Conservation (phyloP, 1,140 invertebrate species). For the Diachasma alloeum region DNA sequence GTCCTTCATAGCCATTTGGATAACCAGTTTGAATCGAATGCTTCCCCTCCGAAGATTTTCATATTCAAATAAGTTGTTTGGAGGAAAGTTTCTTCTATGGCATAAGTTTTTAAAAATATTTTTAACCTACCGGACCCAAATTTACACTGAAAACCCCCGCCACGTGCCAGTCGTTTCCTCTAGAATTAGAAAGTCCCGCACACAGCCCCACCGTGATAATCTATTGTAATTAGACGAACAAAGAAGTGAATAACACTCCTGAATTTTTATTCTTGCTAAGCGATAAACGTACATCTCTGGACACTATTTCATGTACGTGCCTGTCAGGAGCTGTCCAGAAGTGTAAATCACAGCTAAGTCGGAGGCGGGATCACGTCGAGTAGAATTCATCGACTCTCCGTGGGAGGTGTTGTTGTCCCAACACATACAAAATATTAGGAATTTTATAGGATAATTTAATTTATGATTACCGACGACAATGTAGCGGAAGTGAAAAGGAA, state of each 20-base stretch:
- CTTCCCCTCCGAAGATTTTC: no score
- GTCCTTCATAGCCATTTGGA: neutral
- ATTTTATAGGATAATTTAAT: no score
- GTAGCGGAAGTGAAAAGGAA: no score
- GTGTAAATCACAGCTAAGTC: constrained; percentile 1
- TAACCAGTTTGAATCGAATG: no score
- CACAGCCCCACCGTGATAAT: constrained; percentile 5
- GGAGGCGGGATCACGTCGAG: neutral
- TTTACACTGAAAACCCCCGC: neutral
- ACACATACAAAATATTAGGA: neutral
- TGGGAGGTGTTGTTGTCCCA: neutral
- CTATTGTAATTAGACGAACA: constrained; percentile 19
- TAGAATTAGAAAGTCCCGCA: constrained; percentile 4
- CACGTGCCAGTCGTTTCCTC: neutral
- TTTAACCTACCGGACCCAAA: neutral
- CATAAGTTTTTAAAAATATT: neutral
- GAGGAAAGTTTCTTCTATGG: neutral
- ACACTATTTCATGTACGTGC: neutral
- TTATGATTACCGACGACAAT: no score
- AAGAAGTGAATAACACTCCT: neutral
- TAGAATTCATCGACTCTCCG: neutral
- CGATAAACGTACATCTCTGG: neutral
- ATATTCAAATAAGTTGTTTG: neutral
- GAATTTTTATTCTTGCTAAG: neutral
- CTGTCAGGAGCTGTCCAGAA: neutral